phyloP scores from a whole-genome alignment of 2,888 invertebrate genomes.

The Stenotaenia linearis region DNA sequence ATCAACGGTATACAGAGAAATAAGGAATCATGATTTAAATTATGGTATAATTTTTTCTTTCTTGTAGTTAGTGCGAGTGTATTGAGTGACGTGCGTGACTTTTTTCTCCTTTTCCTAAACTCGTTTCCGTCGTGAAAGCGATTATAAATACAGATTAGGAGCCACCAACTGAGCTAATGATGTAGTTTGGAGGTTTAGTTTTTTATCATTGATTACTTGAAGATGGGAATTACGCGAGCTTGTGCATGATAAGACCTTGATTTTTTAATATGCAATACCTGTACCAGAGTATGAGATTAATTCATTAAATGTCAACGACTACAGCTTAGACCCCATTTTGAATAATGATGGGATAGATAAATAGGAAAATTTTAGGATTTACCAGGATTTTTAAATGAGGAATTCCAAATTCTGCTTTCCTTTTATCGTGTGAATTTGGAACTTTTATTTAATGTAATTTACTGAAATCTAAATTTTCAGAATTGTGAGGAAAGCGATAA shows the following conservation, averaged over 20 bases:
- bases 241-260: not conserved
- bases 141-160: slow-evolving; percentile 23
- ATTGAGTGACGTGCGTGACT: not conserved
- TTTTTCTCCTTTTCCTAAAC: not conserved
- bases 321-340: not conserved
- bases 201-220: slow-evolving; percentile 14
- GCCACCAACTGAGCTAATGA: slow-evolving; percentile 26
- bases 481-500: too few relatives aligned
- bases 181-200: slow-evolving; percentile 19
- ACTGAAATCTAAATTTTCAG: too few relatives aligned
- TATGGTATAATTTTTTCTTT: not conserved
- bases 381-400: not conserved
- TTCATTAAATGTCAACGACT: not conserved
- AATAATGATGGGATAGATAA: not conserved
- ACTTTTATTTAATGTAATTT: too few relatives aligned
- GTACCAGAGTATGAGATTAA: not conserved
- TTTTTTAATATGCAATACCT: not conserved
- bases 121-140: slow-evolving; percentile 3
- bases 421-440: too few relatives aligned
- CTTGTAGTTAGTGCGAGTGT: not conserved
- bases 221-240: not conserved
- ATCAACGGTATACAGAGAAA: slow-evolving; percentile 1
- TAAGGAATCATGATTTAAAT: slow-evolving; percentile 10
- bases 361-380: not conserved
- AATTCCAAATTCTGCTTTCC: not conserved